Evolutionary conservation across 1,140 invertebrate species (phyloP), one percentile per base, ranked within the genome.

Genomic region (Zaprionus camerounensis): DNA sequence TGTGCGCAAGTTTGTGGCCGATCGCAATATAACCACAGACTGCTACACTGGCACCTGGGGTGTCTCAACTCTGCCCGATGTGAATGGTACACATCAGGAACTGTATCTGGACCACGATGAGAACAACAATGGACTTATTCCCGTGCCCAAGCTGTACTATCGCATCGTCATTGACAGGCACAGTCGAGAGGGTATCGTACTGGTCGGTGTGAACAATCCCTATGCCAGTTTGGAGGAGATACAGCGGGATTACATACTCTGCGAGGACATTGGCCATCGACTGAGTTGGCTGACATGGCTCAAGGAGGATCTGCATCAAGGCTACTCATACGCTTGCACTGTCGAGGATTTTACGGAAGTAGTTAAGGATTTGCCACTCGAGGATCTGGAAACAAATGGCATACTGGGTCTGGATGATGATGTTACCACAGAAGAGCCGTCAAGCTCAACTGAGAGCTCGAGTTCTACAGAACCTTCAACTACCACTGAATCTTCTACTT

Each of bases 321-420:
- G 96, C 0, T 95, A 95, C 77, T 94, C 94, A 7, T 96, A 96
- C 82, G 95, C 95, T n/a, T 96, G 96, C 82, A 92, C 93, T 2
- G 93, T 96, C 13, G 91, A 94, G 36, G 94, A 95, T 46, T 94
- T 96, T 73, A 93, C 93, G 28, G 92, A 86, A 59, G 84, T 92
- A 0, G 93, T 96, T 2, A 92, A 88, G 1, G 92, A 93, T 46
- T 78, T 92, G 66, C 92, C 92, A 0, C 57, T 91, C 6, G 84
- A 92, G 0, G 82, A 92, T 71, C 67, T 92, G 11, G 17, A 92
- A 1, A 92, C 91, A 1, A 92, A 56, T 38, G 91, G 91, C 6
- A 53, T 92, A 0, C 71, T 92, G 46, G 91, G 91, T 6, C n/a
- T 92, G 11, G 91, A 91, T 26, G 57, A 71, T 24, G 74, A 82